Evolutionary conservation across 2,113 vertebrate species (phyloP).

Genomic region (Suncus etruscus): DNA sequence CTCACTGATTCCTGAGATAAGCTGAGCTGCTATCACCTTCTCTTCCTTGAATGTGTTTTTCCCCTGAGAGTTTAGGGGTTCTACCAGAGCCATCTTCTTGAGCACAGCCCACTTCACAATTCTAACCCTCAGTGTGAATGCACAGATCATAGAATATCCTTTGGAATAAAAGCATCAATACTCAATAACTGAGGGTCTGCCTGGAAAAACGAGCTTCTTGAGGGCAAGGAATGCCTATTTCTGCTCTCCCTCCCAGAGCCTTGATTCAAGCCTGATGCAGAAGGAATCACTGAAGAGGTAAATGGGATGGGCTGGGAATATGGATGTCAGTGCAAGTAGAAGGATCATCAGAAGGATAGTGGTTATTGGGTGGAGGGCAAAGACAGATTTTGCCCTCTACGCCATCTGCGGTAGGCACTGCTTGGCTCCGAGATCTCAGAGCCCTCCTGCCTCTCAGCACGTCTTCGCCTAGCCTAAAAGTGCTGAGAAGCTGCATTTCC

Average conservation of each 20-base stretch:
- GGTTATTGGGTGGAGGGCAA: fast-evolving
- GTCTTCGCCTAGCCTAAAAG: slow-evolving; percentile 43
- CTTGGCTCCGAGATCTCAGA: background rate
- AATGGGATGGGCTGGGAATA: background rate
- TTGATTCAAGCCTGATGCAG: background rate
- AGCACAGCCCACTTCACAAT: fast-evolving
- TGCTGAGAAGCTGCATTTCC: slow-evolving; percentile 31
- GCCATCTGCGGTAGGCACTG: fast-evolving
- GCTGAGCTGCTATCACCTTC: background rate
- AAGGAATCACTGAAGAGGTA: background rate
- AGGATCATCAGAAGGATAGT: fast-evolving
- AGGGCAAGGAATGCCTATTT: background rate
- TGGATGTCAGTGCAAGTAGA: background rate
- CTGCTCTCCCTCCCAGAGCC: background rate
- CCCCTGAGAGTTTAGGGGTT: background rate
- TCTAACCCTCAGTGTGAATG: background rate
- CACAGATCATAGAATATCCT: background rate
- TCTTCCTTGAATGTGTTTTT: background rate
- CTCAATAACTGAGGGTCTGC: background rate
- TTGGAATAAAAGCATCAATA: background rate
- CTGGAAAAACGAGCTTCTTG: background rate
- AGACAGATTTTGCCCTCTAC: fast-evolving
- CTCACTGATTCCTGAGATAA: background rate
- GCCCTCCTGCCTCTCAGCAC: background rate
- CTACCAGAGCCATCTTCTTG: background rate